Base-by-base conservation (phyloP, 2,797 vertebrate genomes). In the Parotocinclus haroldoi region DNA sequence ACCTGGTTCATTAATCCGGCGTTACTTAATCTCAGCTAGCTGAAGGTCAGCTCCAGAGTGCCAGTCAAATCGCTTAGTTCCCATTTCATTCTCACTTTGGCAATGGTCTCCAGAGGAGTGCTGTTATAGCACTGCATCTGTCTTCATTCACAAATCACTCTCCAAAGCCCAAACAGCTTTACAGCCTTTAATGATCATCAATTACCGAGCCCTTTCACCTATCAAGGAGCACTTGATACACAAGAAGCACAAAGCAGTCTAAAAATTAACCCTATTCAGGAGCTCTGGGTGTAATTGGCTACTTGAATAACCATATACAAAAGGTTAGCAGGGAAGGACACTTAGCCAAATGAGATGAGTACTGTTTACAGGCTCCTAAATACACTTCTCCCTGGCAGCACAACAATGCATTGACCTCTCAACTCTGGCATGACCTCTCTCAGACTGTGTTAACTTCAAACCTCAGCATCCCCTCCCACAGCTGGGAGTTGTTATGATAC, bases 141-240 rank as follows among this genome's bases (percentile, higher is more conserved):
- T 90, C 89, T 91, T 88, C 86, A 84, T 92, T 91, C 88, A 90
- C 83, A 86, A 85, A 83, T 89, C 85, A 80, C 84, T 89, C 88
- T 85, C 85, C 87, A 89, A 82, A 66, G 67, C 76, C 76, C 66
- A 87, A 91, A 90, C 92, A 91, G 83, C 86, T 92, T 93, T 92
- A 93, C 84, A 83, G 85, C 89, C 85, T 84, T 85, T 89, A 89
- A 91, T 91, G 86, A 89, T 89, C 89, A 86, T 86, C 87, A 82
- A 91, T 94, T 92, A 89, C 89, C 78, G 76, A 73, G 73, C 84
- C 86, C 66, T 72, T 91, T 90, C 88, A 88, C 85, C 87, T 89
- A 92, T 92, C 90, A 91, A 89, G 84, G 86, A 84, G 86, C 89
- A 88, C 88, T 92, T 90, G 63, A 66, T 66, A 66, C 63, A 66